Percentiles rank a stretch among this genome's conserved stretches.
Evolutionary conservation across 1,140 invertebrate genomes (phyloP).

Genomic region (Globodera rostochiensis): DNA sequence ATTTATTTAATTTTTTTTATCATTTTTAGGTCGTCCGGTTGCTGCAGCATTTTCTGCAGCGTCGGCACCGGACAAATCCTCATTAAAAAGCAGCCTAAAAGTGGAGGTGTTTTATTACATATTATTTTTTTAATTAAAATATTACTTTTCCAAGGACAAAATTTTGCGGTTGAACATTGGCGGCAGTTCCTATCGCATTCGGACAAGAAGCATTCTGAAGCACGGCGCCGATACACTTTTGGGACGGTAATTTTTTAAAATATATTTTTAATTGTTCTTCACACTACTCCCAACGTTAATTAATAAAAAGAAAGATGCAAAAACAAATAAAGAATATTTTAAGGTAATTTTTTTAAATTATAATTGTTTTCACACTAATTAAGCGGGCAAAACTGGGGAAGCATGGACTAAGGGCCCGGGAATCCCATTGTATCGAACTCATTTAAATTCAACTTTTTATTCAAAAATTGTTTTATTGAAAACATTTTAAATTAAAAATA

Average conservation of each 20-base stretch:
- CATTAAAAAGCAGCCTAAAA: conserved; percentile 55
- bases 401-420: too few relatives aligned
- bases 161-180: conserved; percentile 64
- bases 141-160: conserved; percentile 50
- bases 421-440: too few relatives aligned
- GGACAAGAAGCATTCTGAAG: conserved; percentile 58
- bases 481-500: neutral
- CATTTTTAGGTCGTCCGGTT: neutral
- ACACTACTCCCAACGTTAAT: neutral
- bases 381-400: too few relatives aligned
- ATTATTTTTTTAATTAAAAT: conserved; percentile 7
- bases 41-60: neutral
- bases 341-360: too few relatives aligned
- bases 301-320: too few relatives aligned
- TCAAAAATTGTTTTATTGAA: neutral
- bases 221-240: conserved; percentile 63
- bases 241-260: neutral
- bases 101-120: conserved; percentile 36
- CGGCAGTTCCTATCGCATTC: conserved; percentile 59
- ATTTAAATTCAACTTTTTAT: too few relatives aligned
- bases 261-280: conserved; percentile 11
- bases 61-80: conserved; percentile 41
- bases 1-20: neutral
- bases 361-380: too few relatives aligned
- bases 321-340: too few relatives aligned